A percentile compares a stretch with the other conserved stretches of the same genome.
These are phyloP conservation scores for Drosophila jambulina DNA, from an alignment of 1,140 invertebrate species.

Conservation along the genomic window DNA sequence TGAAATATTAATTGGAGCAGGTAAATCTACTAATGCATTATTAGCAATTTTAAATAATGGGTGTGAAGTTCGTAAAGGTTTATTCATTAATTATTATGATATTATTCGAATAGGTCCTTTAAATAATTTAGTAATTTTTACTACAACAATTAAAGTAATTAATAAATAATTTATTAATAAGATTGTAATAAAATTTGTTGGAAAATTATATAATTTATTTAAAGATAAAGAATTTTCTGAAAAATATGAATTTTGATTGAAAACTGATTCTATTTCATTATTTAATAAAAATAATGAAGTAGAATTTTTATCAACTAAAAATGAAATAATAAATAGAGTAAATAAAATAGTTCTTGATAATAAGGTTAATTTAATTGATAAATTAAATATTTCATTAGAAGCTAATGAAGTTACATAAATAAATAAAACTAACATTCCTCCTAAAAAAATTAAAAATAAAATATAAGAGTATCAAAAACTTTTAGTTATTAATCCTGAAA, in stretches of 20 bases:
- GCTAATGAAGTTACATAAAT: conserved; percentile 86
- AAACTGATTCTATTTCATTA: conserved; percentile 50
- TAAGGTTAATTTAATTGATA: conserved; percentile 63
- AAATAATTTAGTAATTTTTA: conserved; percentile 85
- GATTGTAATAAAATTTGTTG: conserved; percentile 84
- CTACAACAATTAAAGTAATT: conserved; percentile 85
- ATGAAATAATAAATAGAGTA: conserved; percentile 18
- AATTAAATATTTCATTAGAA: conserved; percentile 86
- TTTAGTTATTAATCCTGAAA: conserved; percentile 52
- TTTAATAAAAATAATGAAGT: conserved; percentile 34
- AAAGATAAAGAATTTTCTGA: conserved; percentile 82
- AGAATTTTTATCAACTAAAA: conserved; percentile 41
- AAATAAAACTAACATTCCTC: conserved; percentile 47
- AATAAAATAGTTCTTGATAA: conserved; percentile 7
- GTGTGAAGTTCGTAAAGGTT: conserved; percentile 73
- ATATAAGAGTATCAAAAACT: conserved; percentile 59
- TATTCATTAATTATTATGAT: conserved; percentile 86
- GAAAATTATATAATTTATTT: conserved; percentile 85
- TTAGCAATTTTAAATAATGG: conserved; percentile 79
- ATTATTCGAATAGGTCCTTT: conserved; percentile 85
- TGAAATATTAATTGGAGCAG: conserved; percentile 86
- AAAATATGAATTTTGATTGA: conserved; percentile 56
- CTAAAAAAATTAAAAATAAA: conserved; percentile 56
- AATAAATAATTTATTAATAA: conserved; percentile 86
- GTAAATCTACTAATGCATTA: conserved; percentile 86